Conservation (phyloP, 2,113 vertebrate genomes). For the Orycteropus afer region DNA sequence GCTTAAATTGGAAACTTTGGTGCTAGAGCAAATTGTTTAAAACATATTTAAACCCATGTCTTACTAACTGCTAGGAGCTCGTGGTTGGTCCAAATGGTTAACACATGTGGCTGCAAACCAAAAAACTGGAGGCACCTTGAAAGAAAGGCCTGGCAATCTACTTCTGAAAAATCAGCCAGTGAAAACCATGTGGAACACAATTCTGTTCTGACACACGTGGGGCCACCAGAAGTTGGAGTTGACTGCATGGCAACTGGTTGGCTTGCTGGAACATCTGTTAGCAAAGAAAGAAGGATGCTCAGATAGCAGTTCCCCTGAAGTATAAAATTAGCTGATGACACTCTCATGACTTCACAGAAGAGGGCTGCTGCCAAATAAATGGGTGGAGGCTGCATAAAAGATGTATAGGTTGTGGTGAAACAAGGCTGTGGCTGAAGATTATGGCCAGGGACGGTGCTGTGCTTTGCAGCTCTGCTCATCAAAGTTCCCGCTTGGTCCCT, state of each 20-base stretch:
- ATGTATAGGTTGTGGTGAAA: not conserved
- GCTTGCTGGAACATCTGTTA: not conserved
- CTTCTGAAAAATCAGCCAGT: not conserved
- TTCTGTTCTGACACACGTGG: not conserved
- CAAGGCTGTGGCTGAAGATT: not conserved
- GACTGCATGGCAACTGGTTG: not conserved
- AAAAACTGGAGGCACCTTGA: not conserved
- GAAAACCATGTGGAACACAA: not conserved
- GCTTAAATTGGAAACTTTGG: slow-evolving; percentile 23
- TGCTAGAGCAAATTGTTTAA: slow-evolving; percentile 3
- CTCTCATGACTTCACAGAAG: not conserved
- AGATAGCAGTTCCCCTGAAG: not conserved
- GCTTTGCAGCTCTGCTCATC: not conserved
- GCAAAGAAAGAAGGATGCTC: not conserved
- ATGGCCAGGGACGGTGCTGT: not conserved
- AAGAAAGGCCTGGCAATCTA: not conserved
- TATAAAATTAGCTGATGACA: not conserved
- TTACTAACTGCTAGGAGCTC: slow-evolving; percentile 1
- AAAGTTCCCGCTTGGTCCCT: not conserved
- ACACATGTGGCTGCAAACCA: too few relatives aligned
- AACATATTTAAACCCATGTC: slow-evolving; percentile 5
- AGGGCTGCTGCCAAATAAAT: not conserved
- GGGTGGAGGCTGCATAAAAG: fast-evolving
- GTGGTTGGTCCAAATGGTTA: too few relatives aligned
- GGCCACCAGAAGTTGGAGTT: not conserved